Evolutionary conservation across 2,113 vertebrate genomes (phyloP), one percentile per base, ranked within the genome.

Genomic region (Clarias macrocephalus): DNA sequence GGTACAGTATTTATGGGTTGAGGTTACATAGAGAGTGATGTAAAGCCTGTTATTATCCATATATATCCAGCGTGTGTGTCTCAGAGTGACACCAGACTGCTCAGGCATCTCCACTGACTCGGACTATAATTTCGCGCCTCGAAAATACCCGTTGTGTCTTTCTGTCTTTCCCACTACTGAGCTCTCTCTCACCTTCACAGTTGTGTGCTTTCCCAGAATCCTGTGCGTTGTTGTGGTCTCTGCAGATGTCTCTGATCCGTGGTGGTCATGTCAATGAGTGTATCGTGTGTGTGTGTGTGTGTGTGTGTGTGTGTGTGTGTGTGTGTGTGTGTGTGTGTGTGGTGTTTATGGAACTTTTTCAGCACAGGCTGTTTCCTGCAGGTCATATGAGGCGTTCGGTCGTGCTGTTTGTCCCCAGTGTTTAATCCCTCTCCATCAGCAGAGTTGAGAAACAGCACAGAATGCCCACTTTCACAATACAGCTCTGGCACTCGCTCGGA

Each of bases 261-360:
- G 63, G 82, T 83, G 82, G 82, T 65, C 82, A 68, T 83, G 82
- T 83, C 82, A 80, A 79, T 81, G 85, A 33, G 62, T 70, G 76
- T 68, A 28, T 80, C 18, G 21, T 80, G 77, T 80, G 54, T 59
- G 76, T 79, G 77, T 80, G 56, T 80, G 77, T 80, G 54, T 77
- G 73, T 77, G 73, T n/a, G n/a, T n/a, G 21, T 80, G 77, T 80
- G 54, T 59, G 76, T 79, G 37, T 75, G 42, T 76, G 21, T 52
- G 73, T 76, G 73, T 76, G 21, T 48, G 72, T 76, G 73, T 21
- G 77, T 80, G 56, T 80, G 77, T 80, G 54, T 77, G 73, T 77
- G 73, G 19, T 81, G 79, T 81, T 81, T 81, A 81, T 81, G 79
- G 57, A 81, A 81, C 57, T 81, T 62, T 48, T 33, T 37, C 79